A percentile compares a stretch with the other conserved stretches of the same genome.
phyloP scores from a whole-genome alignment of 2,888 invertebrate species.

The Spicauda simplicius region DNA sequence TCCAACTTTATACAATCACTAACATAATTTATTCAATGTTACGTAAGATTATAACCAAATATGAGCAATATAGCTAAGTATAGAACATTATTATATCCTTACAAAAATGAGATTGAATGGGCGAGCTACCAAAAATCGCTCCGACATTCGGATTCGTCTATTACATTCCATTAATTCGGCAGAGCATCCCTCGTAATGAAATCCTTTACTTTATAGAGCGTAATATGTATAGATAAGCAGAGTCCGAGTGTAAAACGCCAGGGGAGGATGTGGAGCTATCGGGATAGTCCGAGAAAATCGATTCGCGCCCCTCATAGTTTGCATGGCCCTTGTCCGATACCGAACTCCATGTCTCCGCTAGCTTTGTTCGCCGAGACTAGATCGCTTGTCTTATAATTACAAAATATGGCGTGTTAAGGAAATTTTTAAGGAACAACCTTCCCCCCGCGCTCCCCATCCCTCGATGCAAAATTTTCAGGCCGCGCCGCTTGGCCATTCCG shows the following conservation, averaged over 20 bases:
- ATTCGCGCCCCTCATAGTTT: conserved; percentile 81
- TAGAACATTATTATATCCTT: neutral
- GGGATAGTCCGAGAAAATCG: conserved; percentile 82
- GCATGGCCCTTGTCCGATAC: conserved; percentile 67
- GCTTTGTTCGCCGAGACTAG: neutral
- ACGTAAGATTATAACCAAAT: too few relatives aligned
- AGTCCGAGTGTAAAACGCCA: conserved; percentile 61
- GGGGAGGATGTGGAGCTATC: conserved; percentile 67
- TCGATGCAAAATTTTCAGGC: conserved; percentile 71
- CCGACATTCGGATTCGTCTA: conserved; percentile 17
- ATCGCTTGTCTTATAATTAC: conserved; percentile 9
- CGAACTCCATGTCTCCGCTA: too few relatives aligned
- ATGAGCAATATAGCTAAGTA: too few relatives aligned
- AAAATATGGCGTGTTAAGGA: conserved; percentile 22
- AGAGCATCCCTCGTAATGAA: conserved; percentile 31
- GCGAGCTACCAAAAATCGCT: conserved; percentile 4
- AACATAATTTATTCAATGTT: too few relatives aligned
- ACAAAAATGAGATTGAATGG: neutral
- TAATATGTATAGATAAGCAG: conserved; percentile 41
- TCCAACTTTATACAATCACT: too few relatives aligned
- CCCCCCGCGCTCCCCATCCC: conserved; percentile 52
- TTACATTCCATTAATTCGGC: conserved; percentile 33
- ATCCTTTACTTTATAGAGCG: conserved; percentile 35
- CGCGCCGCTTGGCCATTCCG: conserved; percentile 51
- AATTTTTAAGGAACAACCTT: conserved; percentile 57